Evolutionary conservation across 2,888 invertebrate genomes (phyloP), one percentile per base, ranked within the genome.

Genomic region (Watsonalla binaria): DNA sequence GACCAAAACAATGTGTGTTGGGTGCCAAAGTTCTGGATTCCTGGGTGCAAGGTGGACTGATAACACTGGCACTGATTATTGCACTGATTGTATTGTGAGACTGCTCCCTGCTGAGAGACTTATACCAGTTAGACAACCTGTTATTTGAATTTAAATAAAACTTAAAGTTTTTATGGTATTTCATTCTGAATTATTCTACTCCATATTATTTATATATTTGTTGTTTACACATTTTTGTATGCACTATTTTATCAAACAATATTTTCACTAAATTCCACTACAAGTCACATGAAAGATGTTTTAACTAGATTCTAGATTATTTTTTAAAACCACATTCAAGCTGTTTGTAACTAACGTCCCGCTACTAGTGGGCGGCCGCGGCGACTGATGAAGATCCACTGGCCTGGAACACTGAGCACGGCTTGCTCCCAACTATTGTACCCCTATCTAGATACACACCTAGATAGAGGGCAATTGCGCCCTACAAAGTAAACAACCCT

Each of bases 381-480:
- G 69, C 78, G 77, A 78, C 78, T 80, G 85, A 80, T 83, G 82
- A 76, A 73, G 78, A 78, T 56, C 74, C 86, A 89, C 72, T 86
- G 84, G 79, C 70, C 62, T 83, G 90, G 90, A 90, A 88, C 87
- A 87, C 57, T 88, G 88, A 84, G 74, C 90, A 89, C 85, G 67
- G 76, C 79, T 76, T 77, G 72, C 72, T 71, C 63, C 60, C 63
- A 63, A 65, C 74, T 71, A 63, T 52, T 66, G 59, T 65, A 57
- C 75, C 72, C 54, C 53, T 42, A 65, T 67, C 66, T 69, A 66
- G 67, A 64, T 66, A 65, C 56, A 60, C 61, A 66, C 61, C 61
- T 70, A 70, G 59, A 70, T 59, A 57, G 35, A 65, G 65, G 65
- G 65, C 53, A 42, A 42, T 42, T 42, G 11, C 42, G 42, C 42